A percentile compares a stretch with the other conserved stretches of the same genome.
Conservation (phyloP, 2,113 vertebrate species). For the Eonycteris spelaea region DNA sequence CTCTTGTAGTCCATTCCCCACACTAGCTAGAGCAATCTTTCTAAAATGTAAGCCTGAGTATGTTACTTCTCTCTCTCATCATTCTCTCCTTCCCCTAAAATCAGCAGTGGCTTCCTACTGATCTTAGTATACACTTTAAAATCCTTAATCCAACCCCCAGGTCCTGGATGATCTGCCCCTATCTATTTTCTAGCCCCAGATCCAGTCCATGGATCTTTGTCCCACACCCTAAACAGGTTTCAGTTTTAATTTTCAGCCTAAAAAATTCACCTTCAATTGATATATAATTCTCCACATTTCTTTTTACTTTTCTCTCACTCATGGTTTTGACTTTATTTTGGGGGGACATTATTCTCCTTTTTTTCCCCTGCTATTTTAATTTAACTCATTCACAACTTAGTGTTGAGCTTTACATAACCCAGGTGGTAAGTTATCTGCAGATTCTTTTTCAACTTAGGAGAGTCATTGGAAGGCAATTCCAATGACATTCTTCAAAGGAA, state of each 20-base stretch:
- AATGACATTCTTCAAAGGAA: neutral
- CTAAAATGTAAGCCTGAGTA: neutral
- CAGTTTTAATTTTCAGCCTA: neutral
- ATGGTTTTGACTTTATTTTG: neutral
- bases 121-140: neutral
- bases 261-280: neutral
- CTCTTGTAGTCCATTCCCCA: neutral
- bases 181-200: neutral
- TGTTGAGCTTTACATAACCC: neutral
- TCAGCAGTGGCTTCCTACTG: neutral
- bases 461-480: neutral
- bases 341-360: neutral
- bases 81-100: neutral
- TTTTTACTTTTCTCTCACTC: neutral
- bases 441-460: neutral
- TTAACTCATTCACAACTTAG: neutral
- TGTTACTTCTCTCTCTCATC: neutral
- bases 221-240: neutral
- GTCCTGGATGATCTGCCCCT: neutral
- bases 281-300: neutral
- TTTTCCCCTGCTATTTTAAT: neutral
- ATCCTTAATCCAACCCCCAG: neutral
- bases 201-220: neutral
- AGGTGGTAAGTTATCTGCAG: neutral
- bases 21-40: neutral